Percentiles rank a stretch among this genome's conserved stretches.
Conservation (phyloP, 2,888 invertebrate genomes). For the Linnaemya tessellans region DNA sequence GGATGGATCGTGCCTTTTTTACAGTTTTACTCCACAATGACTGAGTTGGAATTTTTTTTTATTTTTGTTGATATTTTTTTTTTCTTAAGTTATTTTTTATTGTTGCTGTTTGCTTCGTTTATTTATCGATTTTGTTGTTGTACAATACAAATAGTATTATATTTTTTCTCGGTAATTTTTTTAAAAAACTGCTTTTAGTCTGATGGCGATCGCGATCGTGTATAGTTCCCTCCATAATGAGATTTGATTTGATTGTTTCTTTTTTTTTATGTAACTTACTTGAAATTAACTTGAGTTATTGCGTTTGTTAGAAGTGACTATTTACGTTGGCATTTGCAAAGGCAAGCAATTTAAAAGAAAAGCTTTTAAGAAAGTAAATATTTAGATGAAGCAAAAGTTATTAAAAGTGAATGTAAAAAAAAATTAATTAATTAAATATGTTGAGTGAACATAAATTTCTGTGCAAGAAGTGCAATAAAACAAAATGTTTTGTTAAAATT, state of each 20-base stretch:
- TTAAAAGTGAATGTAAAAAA: constrained; percentile 26
- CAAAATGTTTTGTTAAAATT: neutral
- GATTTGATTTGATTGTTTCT: constrained; percentile 30
- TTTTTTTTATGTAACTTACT: constrained; percentile 13
- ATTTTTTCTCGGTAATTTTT: constrained; percentile 63
- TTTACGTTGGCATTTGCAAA: constrained; percentile 30
- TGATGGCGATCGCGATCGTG: constrained; percentile 73
- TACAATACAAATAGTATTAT: constrained; percentile 40
- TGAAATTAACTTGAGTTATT: constrained; percentile 5
- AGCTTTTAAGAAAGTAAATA: constrained; percentile 58
- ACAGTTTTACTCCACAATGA: constrained; percentile 66
- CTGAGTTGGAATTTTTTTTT: constrained; percentile 54
- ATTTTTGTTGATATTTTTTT: constrained; percentile 49
- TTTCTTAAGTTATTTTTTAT: constrained; percentile 44
- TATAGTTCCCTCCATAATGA: constrained; percentile 68
- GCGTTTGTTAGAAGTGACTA: constrained; percentile 30
- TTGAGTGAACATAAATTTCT: neutral
- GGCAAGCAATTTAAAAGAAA: constrained; percentile 35
- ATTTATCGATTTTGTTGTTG: constrained; percentile 66
- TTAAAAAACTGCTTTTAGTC: constrained; percentile 70
- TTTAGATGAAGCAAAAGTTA: constrained; percentile 17
- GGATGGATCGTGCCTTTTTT: constrained; percentile 66
- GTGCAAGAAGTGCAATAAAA: constrained; percentile 1
- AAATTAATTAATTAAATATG: neutral
- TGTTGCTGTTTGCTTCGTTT: constrained; percentile 61